These are phyloP conservation scores for Engraulis encrasicolus DNA, from an alignment of 2,113 vertebrate species.

Conservation along the genomic window DNA sequence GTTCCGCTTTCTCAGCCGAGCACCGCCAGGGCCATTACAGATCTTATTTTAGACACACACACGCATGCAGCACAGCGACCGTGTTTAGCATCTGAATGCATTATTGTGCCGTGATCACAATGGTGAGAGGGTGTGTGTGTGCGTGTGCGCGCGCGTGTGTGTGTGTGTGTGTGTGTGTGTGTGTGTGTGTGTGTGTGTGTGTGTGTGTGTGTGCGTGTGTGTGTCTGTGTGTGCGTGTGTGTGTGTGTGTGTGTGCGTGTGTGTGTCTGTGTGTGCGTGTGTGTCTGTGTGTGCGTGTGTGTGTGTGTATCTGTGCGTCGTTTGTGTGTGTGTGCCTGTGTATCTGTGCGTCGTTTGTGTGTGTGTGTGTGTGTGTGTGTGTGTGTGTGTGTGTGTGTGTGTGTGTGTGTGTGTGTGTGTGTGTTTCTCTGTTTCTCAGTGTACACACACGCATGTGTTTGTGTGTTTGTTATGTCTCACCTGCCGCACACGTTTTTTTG, in stretches of 20 bases:
- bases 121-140: not conserved
- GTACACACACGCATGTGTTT: not conserved
- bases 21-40: not conserved
- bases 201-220: too few relatives aligned
- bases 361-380: not conserved
- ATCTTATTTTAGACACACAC: conserved; percentile 8
- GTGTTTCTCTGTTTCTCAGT: not conserved
- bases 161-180: too few relatives aligned
- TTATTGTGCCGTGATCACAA: conserved; percentile 11
- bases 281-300: not conserved
- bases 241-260: not conserved
- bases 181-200: too few relatives aligned
- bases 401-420: not conserved
- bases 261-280: not conserved
- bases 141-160: too few relatives aligned
- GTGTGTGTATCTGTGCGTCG: too few relatives aligned
- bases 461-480: conserved; percentile 68
- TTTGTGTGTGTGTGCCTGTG: not conserved
- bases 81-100: conserved; percentile 11
- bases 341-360: not conserved
- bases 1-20: not conserved
- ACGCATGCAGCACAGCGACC: not conserved
- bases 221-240: too few relatives aligned
- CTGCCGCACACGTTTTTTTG: conserved; percentile 97
- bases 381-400: not conserved